Base-by-base conservation (phyloP, 30 jellyfish, hydroid and myxozoan species). In the Aurelia sp. region DNA sequence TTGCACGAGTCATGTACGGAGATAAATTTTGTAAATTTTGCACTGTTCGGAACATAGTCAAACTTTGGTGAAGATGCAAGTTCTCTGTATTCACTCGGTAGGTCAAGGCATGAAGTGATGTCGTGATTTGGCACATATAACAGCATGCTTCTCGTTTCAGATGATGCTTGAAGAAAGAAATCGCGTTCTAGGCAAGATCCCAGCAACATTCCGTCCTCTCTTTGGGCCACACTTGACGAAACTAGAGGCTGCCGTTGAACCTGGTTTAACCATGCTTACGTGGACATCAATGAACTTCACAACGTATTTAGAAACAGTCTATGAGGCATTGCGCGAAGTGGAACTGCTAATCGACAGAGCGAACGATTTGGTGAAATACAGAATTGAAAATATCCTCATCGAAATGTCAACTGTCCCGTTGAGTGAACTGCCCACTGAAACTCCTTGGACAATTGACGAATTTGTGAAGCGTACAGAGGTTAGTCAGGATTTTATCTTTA, bases 231-330 rank as follows among this genome's bases (percentile, higher is more conserved):
- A 91, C 72, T 59, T 91, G 71, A 87, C 90, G 12, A 91, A 91
- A 64, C 88, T 91, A 9, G 98, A 91, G 51, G 96, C 98, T 51
- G 98, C 98, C 8, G 59, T 91, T 58, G 98, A 91, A 51, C 98
- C 98, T n/a, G 98, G 98, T 11, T 31, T 91, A 58, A 85, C 96
- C 31, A 91, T 91, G 98, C 82, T 91, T 6, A 91, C 98, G 0
- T 91, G 98, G 98, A 91, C 96, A 5, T 91, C 98, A 48, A 69
- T 91, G 88, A 91, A 91, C 67, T 58, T 91, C 21, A 58, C 88
- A 16, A 66, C 98, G 15, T 91, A 85, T 73, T 35, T 91, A n/a
- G 90, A 86, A 63, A 81, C 93, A 12, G 94, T 91, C 38, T 62
- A 70, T n/a, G 96, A 91, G 19, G 93, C 98, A 17, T 62, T 91